phyloP scores from a whole-genome alignment of 2,113 vertebrate species.

The Perca schrenkii region DNA sequence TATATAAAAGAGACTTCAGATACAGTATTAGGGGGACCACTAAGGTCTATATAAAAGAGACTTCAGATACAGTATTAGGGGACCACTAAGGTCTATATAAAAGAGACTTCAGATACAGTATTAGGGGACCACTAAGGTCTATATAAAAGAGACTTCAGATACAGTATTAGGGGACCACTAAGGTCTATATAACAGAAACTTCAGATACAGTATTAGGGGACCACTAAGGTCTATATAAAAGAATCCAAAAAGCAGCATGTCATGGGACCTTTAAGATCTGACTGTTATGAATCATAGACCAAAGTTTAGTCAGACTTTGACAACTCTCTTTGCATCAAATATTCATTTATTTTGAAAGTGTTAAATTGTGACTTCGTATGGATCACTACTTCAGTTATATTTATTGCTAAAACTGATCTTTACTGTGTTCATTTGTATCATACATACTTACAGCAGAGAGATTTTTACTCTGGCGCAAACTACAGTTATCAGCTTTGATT shows the following conservation, averaged over 20 bases:
- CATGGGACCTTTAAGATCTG: background rate
- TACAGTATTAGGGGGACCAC: too few species aligned
- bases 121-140: too few species aligned
- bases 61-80: too few species aligned
- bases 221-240: too few species aligned
- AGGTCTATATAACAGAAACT: accelerated
- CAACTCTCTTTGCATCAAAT: background rate
- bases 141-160: too few species aligned
- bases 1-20: too few species aligned
- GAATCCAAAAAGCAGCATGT: too few species aligned
- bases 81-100: too few species aligned
- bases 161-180: too few species aligned
- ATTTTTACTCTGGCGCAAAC: background rate
- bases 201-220: too few species aligned
- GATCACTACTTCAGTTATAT: background rate
- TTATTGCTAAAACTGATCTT: background rate
- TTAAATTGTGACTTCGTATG: background rate
- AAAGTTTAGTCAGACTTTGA: background rate
- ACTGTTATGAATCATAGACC: background rate
- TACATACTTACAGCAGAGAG: background rate
- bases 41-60: too few species aligned
- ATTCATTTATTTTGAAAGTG: background rate
- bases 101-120: too few species aligned
- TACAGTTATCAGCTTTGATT: background rate
- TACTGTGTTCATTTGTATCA: background rate